Evolutionary conservation across 2,888 invertebrate genomes (phyloP).

Genomic region (Campoplex capitator): DNA sequence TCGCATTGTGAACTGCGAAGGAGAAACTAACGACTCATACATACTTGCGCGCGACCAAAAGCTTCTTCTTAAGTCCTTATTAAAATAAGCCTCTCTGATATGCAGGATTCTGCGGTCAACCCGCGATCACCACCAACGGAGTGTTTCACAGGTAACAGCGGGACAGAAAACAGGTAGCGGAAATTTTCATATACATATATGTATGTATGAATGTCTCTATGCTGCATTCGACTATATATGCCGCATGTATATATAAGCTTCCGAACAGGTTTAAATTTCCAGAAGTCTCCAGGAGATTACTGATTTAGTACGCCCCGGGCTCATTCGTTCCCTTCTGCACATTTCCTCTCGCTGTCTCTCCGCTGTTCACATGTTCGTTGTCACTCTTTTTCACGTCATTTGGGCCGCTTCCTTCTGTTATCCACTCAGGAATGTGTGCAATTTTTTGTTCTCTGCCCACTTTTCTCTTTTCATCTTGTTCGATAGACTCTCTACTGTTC

Average conservation of each 20-base stretch:
- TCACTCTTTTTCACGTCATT: conserved; percentile 25
- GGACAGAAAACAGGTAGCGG: conserved; percentile 42
- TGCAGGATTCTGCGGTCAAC: conserved; percentile 18
- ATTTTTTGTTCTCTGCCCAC: not conserved
- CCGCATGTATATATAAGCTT: conserved; percentile 23
- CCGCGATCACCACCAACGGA: conserved; percentile 42
- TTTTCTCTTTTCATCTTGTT: not conserved
- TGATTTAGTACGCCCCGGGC: conserved; percentile 77
- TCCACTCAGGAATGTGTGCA: not conserved
- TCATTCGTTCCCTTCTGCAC: conserved; percentile 74
- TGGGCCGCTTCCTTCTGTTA: conserved; percentile 27
- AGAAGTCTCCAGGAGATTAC: conserved; percentile 73
- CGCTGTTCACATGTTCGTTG: conserved; percentile 71
- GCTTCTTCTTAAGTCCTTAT: not conserved
- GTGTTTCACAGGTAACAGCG: conserved; percentile 54
- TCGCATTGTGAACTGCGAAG: too few species aligned
- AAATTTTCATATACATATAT: not conserved
- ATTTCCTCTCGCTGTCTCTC: conserved; percentile 70
- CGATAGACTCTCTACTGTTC: not conserved
- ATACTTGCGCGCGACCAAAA: not conserved
- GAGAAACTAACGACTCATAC: too few species aligned
- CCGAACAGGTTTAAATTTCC: conserved; percentile 58
- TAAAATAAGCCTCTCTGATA: not conserved
- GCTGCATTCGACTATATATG: not conserved
- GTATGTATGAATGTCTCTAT: not conserved